These are phyloP conservation scores for Drosophila nikananu DNA, from an alignment of 1,140 invertebrate genomes.

Conservation along the genomic window DNA sequence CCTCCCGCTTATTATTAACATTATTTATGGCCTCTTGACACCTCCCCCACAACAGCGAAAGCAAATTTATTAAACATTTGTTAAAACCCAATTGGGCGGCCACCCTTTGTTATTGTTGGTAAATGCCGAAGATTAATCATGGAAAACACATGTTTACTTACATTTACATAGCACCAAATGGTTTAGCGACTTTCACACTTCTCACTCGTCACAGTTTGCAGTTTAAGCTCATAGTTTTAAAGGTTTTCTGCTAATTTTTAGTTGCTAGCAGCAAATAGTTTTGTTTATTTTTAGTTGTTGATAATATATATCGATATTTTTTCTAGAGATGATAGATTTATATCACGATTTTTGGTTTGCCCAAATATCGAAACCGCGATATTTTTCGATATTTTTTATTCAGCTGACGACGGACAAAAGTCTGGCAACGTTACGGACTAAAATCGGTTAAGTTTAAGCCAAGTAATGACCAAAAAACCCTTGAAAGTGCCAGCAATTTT, in stretches of 20 bases:
- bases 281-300: slow-evolving; percentile 29
- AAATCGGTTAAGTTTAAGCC: too few species aligned
- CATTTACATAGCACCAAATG: slow-evolving; percentile 59
- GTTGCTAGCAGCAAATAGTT: slow-evolving; percentile 58
- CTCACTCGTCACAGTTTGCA: slow-evolving; percentile 14
- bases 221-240: slow-evolving; percentile 59
- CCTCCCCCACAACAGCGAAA: background rate
- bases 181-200: slow-evolving; percentile 21
- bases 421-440: too few species aligned
- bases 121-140: background rate
- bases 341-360: too few species aligned
- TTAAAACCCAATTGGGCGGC: slow-evolving; percentile 7
- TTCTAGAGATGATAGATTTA: too few species aligned
- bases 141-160: slow-evolving; percentile 1
- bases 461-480: too few species aligned
- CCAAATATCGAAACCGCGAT: too few species aligned
- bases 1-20: too few species aligned
- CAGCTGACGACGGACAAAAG: too few species aligned
- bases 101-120: slow-evolving; percentile 45
- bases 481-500: too few species aligned
- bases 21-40: slow-evolving; percentile 20
- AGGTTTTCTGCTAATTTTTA: slow-evolving; percentile 61
- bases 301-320: too few species aligned
- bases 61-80: slow-evolving; percentile 31
- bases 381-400: too few species aligned